Conservation (phyloP, 2,113 vertebrate genomes). For the Callopanchax toddi region DNA sequence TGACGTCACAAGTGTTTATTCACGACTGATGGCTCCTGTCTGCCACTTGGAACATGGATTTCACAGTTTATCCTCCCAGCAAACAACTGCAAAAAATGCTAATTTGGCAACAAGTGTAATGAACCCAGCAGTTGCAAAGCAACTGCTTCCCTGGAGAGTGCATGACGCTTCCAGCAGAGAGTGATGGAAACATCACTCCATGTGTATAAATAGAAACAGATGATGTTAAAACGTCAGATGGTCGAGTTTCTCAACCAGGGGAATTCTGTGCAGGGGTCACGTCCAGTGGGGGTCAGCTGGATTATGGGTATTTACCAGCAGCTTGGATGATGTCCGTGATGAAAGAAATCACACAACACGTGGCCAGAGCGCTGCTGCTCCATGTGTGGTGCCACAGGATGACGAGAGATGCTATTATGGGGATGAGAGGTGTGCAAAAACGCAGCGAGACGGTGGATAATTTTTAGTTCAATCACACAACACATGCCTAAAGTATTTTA, state of each 20-base stretch:
- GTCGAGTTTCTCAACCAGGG: constrained; percentile 39
- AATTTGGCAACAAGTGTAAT: not conserved
- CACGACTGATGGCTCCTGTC: not conserved
- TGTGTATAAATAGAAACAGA: constrained; percentile 51
- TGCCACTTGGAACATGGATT: not conserved
- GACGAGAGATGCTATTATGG: not conserved
- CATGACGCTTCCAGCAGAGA: not conserved
- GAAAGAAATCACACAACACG: not conserved
- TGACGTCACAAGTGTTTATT: not conserved
- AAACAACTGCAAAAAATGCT: not conserved
- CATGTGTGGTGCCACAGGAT: not conserved
- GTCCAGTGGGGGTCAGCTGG: constrained; percentile 27
- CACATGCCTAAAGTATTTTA: too few species aligned
- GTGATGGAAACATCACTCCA: constrained; percentile 7
- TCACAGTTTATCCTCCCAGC: not conserved
- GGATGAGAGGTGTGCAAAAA: too few species aligned
- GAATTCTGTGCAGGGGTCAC: constrained; percentile 31
- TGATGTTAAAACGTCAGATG: constrained; percentile 49
- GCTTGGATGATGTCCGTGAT: constrained; percentile 10
- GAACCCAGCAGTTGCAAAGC: constrained; percentile 3
- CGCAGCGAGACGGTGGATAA: too few species aligned
- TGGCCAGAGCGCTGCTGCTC: constrained; percentile 14
- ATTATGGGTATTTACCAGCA: constrained; percentile 58
- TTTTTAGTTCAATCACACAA: too few species aligned
- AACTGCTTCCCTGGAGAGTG: constrained; percentile 18